phyloP scores from a whole-genome alignment of 2,888 invertebrate genomes.

The Flexamia atlantica region DNA sequence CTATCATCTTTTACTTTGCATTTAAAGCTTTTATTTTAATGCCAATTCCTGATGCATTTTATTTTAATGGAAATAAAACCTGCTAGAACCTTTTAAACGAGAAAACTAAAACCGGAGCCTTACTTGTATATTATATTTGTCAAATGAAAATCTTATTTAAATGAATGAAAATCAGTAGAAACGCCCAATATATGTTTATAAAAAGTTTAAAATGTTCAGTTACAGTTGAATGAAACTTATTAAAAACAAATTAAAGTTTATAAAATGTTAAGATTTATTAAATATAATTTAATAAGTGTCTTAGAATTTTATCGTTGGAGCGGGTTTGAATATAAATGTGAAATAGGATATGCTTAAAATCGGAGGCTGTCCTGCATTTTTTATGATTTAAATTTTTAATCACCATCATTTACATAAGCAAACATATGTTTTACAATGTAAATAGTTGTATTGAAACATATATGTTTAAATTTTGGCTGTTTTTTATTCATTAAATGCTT shows the following conservation, averaged over 20 bases:
- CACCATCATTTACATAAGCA: too few relatives aligned
- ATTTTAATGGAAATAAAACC: too few relatives aligned
- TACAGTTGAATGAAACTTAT: neutral
- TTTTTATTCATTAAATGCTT: neutral
- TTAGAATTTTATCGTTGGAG: too few relatives aligned
- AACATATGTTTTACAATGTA: neutral
- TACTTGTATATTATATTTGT: neutral
- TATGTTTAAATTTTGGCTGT: conserved; percentile 3
- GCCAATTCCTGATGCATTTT: neutral
- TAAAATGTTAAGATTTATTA: neutral
- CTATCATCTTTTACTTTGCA: too few relatives aligned
- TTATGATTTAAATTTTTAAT: too few relatives aligned
- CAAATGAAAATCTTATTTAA: neutral
- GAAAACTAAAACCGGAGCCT: neutral
- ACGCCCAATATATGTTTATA: too few relatives aligned
- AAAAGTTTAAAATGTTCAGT: neutral
- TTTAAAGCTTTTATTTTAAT: too few relatives aligned
- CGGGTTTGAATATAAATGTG: too few relatives aligned
- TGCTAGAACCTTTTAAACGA: too few relatives aligned
- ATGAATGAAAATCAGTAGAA: too few relatives aligned
- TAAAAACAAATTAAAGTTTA: neutral
- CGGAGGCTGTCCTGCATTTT: too few relatives aligned
- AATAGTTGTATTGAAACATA: conserved; percentile 4
- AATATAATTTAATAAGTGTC: neutral
- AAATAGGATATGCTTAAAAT: too few relatives aligned